phyloP scores from a whole-genome alignment of 2,888 invertebrate species.

The Rhagium mordax region DNA sequence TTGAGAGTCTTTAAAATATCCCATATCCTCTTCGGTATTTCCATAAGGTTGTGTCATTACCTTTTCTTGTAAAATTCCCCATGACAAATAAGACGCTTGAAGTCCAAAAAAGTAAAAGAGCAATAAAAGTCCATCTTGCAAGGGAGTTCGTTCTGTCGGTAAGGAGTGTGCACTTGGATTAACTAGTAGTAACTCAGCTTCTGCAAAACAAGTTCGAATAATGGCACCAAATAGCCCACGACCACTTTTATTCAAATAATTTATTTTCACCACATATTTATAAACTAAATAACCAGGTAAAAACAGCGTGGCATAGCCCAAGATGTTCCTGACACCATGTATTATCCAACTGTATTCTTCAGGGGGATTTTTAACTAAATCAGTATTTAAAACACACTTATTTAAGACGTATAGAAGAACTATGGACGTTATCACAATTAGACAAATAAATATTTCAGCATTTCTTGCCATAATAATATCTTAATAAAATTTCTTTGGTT shows the following conservation, averaged over 20 bases:
- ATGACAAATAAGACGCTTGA: conserved; percentile 92
- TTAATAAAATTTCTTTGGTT: background rate
- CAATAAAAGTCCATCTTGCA: conserved; percentile 76
- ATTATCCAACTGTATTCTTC: conserved; percentile 82
- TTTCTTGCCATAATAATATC: conserved; percentile 62
- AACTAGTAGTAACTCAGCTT: conserved; percentile 68
- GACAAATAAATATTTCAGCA: conserved; percentile 67
- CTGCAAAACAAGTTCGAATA: conserved; percentile 73
- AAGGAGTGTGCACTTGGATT: conserved; percentile 40
- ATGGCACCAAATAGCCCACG: conserved; percentile 69
- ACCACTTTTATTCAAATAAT: conserved; percentile 84
- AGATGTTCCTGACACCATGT: conserved; percentile 83
- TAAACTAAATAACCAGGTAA: conserved; percentile 89
- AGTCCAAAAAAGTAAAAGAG: conserved; percentile 89
- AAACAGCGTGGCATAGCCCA: conserved; percentile 91
- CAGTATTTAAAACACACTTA: conserved; percentile 57
- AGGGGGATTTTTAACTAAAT: conserved; percentile 70
- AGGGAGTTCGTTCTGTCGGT: conserved; percentile 68
- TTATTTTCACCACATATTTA: conserved; percentile 83
- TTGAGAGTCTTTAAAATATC: conserved; percentile 93
- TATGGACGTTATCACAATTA: conserved; percentile 52
- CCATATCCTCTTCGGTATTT: conserved; percentile 76
- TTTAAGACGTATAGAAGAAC: conserved; percentile 60
- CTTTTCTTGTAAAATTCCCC: conserved; percentile 98
- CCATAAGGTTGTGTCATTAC: conserved; percentile 92